Evolutionary conservation across 2,113 vertebrate species (phyloP).

Genomic region (Orientallactaga bullata): DNA sequence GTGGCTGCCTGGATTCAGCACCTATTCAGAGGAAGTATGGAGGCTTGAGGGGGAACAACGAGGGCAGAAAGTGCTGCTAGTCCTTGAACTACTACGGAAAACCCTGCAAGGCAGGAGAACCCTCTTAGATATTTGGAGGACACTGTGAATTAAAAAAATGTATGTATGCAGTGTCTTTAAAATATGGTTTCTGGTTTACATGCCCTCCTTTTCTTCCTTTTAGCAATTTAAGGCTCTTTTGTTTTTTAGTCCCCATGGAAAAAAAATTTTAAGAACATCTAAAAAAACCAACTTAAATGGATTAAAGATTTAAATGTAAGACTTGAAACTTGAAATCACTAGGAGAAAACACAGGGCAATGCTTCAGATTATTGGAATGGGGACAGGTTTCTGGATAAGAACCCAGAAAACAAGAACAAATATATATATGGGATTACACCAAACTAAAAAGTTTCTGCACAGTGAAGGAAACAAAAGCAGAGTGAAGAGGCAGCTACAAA

Average conservation of each 20-base stretch:
- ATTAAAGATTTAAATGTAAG: not conserved
- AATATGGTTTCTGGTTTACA: not conserved
- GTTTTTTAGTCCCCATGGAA: not conserved
- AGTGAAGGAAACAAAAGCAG: not conserved
- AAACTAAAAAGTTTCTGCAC: not conserved
- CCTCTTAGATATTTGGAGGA: no score
- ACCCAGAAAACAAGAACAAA: not conserved
- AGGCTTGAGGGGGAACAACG: not conserved
- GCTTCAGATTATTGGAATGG: not conserved
- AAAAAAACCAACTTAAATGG: not conserved
- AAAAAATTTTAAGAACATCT: not conserved
- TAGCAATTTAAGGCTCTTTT: not conserved
- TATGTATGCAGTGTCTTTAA: no score
- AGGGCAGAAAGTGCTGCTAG: not conserved
- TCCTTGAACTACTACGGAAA: not conserved
- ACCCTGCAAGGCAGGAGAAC: not conserved
- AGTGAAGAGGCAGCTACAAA: not conserved
- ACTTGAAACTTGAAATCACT: not conserved
- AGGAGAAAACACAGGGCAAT: not conserved
- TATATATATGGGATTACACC: not conserved
- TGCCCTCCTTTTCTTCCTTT: not conserved
- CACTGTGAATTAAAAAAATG: not conserved
- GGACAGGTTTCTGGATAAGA: constrained; percentile 3
- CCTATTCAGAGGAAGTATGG: not conserved
- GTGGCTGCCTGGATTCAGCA: not conserved